Evolutionary conservation across 2,797 vertebrate species (phyloP), one percentile per base, ranked within the genome.

Genomic region (Oceanodroma leucorhoa): DNA sequence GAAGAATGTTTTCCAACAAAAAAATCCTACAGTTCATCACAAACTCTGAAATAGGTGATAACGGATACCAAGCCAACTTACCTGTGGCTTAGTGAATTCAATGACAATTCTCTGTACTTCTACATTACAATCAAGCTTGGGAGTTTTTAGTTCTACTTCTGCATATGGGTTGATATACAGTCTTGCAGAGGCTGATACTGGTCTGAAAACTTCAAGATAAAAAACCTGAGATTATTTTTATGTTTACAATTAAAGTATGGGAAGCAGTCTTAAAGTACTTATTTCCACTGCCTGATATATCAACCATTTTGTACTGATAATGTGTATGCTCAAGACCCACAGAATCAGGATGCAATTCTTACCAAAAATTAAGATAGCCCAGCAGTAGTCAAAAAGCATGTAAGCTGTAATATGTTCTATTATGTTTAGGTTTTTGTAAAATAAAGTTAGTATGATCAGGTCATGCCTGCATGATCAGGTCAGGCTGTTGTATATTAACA

Each of bases 81-180:
- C 99, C 98, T 99, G 99, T 16, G 98, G 98, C 84, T 98, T 99
- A 50, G 98, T 99, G 95, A 99, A 98, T 95, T 99, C 99, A 32
- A 99, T 94, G 38, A 98, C 98, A 61, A 99, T 99, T 97, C 99
- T 98, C 97, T 99, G 99, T n/a, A 99, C 98, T 97, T 99, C 99
- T 77, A 99, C 97, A 51, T 98, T 98, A 70, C 99, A 97, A 27
- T 98, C 98, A 5, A 98, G 94, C 97, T 99, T 99, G 3, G 99
- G 99, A 55, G 98, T 98, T 87, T 98, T 98, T 65, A 99, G 94
- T 46, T 99, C 99, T 67, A 97, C 51, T 96, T 99, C 99, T 38
- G 99, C 99, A 45, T 97, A 97, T 5, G 99, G 99, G 95, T 99
- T 99, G 94, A 99, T 99, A 96, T 98, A 98, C 26, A 99, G 98